Base-by-base conservation (phyloP, 2,888 invertebrate genomes). In the Helicoverpa assulta region DNA sequence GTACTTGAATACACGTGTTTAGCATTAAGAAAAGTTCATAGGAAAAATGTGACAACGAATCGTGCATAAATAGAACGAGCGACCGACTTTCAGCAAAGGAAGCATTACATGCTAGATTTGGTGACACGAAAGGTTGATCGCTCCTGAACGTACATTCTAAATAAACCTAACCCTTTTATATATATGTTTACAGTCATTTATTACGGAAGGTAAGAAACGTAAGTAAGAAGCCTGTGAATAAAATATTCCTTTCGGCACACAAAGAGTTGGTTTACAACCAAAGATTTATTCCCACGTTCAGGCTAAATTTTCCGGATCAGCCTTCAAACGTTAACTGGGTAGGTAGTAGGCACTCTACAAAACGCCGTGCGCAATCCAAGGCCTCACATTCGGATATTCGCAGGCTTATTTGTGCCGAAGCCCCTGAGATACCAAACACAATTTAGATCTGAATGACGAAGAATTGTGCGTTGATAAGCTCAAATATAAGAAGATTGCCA, bases 391-490 rank as follows among this genome's bases (percentile, higher is more conserved):
- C 56, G 66, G 56, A 74, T 72, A 81, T 73, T 72, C 74, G 62
- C 70, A 76, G 78, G 83, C 81, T 86, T 85, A 86, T 82, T 83
- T 86, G 80, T 80, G 73, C 65, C 72, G 69, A 73, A 81, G 76
- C 77, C 79, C 80, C 77, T 63, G 75, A 82, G 81, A 80, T 84
- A 82, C 81, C 82, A 82, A 88, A 88, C 80, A 86, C 89, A 91
- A 91, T 91, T 91, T 86, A 83, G 85, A 73, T 78, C 80, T 81
- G 88, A 90, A 90, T 86, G 88, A 88, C 86, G 85, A 85, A 85
- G 85, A 88, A 88, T 88, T 86, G 89, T 86, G 81, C 82, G 87
- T 89, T 91, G 91, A 91, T 91, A 91, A 91, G 89, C 86, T 80
- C 85, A 77, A 86, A 88, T 91, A 89, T 90, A 90, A 89, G 86